These are phyloP conservation scores for Tenrec ecaudatus DNA, from an alignment of 2,113 vertebrate species.

Conservation along the genomic window DNA sequence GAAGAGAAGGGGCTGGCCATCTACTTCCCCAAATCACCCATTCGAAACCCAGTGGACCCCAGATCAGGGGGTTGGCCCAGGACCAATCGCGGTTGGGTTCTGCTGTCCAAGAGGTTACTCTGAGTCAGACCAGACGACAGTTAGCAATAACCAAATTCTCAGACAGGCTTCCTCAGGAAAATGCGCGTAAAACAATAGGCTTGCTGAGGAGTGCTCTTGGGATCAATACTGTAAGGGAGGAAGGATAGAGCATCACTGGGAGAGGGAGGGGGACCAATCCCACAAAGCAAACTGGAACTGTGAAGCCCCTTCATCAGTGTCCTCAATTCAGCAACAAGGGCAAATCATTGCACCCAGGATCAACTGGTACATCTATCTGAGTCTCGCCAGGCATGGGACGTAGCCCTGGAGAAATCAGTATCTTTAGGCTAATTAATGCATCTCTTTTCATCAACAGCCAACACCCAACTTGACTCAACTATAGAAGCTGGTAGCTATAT, in stretches of 20 bases:
- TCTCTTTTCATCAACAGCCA: not conserved
- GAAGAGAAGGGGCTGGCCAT: not conserved
- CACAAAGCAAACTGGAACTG: rapidly evolving
- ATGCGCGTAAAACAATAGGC: too few relatives aligned
- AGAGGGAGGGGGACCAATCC: too few relatives aligned
- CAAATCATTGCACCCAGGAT: too few relatives aligned
- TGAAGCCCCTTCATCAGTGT: rapidly evolving
- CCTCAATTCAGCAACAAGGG: rapidly evolving
- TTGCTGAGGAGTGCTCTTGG: rapidly evolving
- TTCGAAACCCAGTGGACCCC: too few relatives aligned
- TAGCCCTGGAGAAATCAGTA: too few relatives aligned
- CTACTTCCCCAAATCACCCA: not conserved
- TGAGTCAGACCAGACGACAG: not conserved
- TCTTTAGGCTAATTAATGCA: not conserved
- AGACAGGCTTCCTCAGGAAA: not conserved
- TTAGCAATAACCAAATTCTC: not conserved
- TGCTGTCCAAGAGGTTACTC: not conserved
- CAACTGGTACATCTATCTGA: too few relatives aligned
- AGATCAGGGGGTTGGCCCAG: too few relatives aligned
- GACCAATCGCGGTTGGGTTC: too few relatives aligned
- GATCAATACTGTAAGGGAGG: rapidly evolving
- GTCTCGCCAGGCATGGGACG: not conserved
- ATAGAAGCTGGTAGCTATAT: rapidly evolving
- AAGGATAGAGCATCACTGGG: too few relatives aligned
- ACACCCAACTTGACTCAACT: not conserved